phyloP scores from a whole-genome alignment of 2,113 vertebrate species.

The Psettodes erumei region DNA sequence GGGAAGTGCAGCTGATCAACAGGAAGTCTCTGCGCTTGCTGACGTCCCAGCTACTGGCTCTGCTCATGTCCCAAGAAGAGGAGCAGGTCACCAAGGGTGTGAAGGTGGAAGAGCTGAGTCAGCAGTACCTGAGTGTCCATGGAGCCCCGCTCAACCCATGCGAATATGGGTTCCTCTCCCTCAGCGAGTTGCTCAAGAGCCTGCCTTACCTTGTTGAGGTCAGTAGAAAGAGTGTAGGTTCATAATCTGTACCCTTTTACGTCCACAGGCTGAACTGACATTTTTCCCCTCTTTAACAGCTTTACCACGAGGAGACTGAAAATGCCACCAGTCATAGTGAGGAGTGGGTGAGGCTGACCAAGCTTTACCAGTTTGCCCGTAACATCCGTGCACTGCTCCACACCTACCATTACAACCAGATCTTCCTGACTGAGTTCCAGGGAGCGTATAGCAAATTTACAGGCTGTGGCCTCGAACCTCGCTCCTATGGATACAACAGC shows the following conservation, averaged over 20 bases:
- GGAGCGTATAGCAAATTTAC: slow-evolving; percentile 92
- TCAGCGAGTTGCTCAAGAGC: slow-evolving; percentile 93
- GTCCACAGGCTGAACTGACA: neutral
- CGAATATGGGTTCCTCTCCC: slow-evolving; percentile 97
- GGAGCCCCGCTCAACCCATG: slow-evolving; percentile 89
- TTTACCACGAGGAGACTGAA: slow-evolving; percentile 81
- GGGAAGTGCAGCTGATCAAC: slow-evolving; percentile 94
- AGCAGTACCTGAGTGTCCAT: slow-evolving; percentile 83
- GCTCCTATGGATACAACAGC: slow-evolving; percentile 87
- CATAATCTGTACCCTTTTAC: neutral
- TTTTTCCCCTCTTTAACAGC: slow-evolving; percentile 72
- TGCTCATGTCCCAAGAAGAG: slow-evolving; percentile 94
- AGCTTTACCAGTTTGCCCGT: slow-evolving; percentile 93
- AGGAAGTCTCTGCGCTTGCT: slow-evolving; percentile 93
- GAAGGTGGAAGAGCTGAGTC: slow-evolving; percentile 87
- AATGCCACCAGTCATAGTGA: slow-evolving; percentile 39
- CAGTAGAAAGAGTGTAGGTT: neutral
- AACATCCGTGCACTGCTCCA: slow-evolving; percentile 91
- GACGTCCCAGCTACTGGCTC: slow-evolving; percentile 91
- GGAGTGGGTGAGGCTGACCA: slow-evolving; percentile 91
- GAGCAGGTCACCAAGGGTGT: slow-evolving; percentile 67
- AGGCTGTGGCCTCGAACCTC: slow-evolving; percentile 87
- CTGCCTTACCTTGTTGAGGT: slow-evolving; percentile 96
- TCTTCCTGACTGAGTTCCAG: slow-evolving; percentile 94
- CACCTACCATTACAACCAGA: slow-evolving; percentile 98